Evolutionary conservation across 2,113 vertebrate genomes (phyloP).

Genomic region (Trematomus loennbergii): DNA sequence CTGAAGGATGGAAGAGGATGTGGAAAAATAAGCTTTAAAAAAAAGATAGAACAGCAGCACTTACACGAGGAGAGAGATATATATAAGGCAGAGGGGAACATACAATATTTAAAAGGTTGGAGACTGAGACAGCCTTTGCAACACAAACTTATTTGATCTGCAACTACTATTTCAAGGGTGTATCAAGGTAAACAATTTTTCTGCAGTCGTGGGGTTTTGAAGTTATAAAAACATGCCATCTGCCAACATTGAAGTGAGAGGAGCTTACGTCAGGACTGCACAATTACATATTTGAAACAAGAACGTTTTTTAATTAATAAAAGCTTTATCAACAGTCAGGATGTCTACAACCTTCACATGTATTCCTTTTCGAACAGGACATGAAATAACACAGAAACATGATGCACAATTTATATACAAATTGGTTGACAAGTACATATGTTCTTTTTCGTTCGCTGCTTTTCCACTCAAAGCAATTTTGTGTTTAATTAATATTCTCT

Average conservation of each 20-base stretch:
- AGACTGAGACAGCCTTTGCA: slow-evolving; percentile 56
- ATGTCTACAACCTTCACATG: background rate
- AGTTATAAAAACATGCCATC: slow-evolving; percentile 61
- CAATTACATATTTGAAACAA: background rate
- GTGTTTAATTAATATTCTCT: too few relatives aligned
- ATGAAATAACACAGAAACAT: background rate
- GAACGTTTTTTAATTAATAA: slow-evolving; percentile 8
- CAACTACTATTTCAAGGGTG: slow-evolving; percentile 74
- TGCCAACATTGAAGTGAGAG: slow-evolving; percentile 48
- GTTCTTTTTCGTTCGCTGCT: background rate
- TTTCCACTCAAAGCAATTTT: background rate
- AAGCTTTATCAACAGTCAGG: slow-evolving; percentile 20
- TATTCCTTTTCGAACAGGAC: background rate
- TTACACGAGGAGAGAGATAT: slow-evolving; percentile 69
- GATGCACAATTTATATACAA: background rate
- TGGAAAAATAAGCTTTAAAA: slow-evolving; percentile 9
- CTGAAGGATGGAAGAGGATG: slow-evolving; percentile 54
- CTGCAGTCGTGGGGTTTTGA: slow-evolving; percentile 54
- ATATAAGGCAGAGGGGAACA: slow-evolving; percentile 60
- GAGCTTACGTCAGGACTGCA: background rate
- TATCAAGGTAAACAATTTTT: slow-evolving; percentile 72
- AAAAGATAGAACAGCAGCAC: slow-evolving; percentile 66
- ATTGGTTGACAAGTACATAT: background rate
- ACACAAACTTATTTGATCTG: slow-evolving; percentile 70
- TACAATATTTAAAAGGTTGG: slow-evolving; percentile 74